Base-by-base conservation (phyloP, 2,888 invertebrate species). In the Troilus luridus region DNA sequence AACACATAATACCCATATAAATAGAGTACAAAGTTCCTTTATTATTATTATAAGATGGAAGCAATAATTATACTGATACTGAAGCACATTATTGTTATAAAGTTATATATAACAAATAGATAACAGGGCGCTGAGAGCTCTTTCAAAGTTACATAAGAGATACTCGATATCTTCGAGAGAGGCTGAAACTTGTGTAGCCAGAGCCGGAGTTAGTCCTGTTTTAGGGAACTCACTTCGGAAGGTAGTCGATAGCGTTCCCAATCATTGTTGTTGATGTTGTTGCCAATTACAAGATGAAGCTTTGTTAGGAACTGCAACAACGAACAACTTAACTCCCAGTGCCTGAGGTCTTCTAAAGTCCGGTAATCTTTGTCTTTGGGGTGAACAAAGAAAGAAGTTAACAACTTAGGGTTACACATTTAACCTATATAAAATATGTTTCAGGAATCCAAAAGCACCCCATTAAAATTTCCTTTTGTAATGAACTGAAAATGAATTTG, bases 281-380 rank as follows among this genome's bases (percentile, higher is more conserved):
- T 77, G 72, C 72, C 72, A 77, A 77, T 77, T 77, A 77, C 72
- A 77, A 77, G 72, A 41, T 77, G 72, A 17, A 77, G 27, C 72
- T 77, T 27, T 72, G 72, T 72, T 27, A 19, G 41, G 17, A 77
- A 77, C 72, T 77, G 72, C 27, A 77, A 77, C 17, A 77, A 41
- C 27, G 12, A 77, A 41, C 72, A 72, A 41, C 72, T 41, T 17
- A 27, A 77, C 72, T 77, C 27, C 17, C 41, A 12, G 8, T 77
- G 27, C 27, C 72, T 8, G 3, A 17, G 72, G 72, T 41, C 41
- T 17, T 41, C 8, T 2, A 17, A 0, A 41, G 27, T 77, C 41
- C 72, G 27, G 11, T 24, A 41, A 41, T 77, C 27, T 77, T 77
- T 77, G 72, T 41, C 27, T 41, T 77, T 77, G 8, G 19, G 0